Percentiles rank a stretch among this genome's conserved stretches.
Evolutionary conservation across 2,113 vertebrate genomes (phyloP).

Genomic region (Sorex araneus): DNA sequence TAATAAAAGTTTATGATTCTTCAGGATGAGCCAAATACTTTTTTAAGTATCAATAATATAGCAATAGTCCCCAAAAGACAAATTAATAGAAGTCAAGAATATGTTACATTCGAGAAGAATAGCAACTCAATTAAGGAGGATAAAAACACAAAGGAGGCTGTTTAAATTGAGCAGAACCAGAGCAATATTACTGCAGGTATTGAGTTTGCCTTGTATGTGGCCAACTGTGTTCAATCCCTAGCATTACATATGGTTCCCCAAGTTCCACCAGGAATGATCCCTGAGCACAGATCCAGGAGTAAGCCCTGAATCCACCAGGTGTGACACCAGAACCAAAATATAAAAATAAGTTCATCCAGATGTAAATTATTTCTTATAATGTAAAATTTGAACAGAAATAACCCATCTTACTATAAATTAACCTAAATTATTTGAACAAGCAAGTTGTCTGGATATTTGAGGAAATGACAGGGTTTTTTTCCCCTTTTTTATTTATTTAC

Average conservation of each 20-base stretch:
- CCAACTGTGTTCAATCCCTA: no score
- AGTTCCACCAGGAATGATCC: no score
- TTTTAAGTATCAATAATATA: constrained; percentile 28
- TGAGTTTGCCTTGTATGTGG: no score
- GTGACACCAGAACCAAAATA: no score
- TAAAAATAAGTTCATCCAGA: no score
- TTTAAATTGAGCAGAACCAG: not conserved
- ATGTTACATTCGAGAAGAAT: not conserved
- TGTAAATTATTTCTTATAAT: not conserved
- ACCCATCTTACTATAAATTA: no score
- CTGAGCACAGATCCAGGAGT: no score
- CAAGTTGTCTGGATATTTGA: not conserved
- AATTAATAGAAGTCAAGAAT: constrained; percentile 16
- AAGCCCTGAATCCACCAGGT: no score
- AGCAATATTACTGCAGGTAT: no score
- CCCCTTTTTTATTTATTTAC: no score
- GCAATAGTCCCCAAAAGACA: not conserved
- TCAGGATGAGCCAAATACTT: not conserved
- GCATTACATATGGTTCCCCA: no score
- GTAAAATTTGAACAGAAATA: not conserved
- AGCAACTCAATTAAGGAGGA: not conserved
- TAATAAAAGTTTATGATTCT: constrained; percentile 21
- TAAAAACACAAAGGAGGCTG: not conserved
- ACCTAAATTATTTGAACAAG: not conserved
- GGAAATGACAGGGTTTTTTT: not conserved